A percentile compares a stretch with the other conserved stretches of the same genome.
Evolutionary conservation across 2,113 vertebrate species (phyloP).

Genomic region (Grus americana): DNA sequence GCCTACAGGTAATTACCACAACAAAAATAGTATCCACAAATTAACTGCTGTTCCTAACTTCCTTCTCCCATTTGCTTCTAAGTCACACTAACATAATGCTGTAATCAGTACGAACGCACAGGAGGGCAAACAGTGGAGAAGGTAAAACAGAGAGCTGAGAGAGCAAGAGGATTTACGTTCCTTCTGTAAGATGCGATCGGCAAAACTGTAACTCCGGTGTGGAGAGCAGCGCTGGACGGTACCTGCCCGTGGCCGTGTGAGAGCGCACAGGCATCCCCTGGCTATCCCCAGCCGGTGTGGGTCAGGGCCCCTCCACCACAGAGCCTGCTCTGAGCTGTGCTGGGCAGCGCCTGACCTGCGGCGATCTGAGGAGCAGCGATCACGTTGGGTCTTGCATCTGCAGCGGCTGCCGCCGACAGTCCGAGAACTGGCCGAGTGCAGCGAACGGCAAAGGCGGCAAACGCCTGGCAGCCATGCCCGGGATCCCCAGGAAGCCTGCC

Average conservation of each 20-base stretch:
- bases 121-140: not conserved
- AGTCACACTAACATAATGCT: not conserved
- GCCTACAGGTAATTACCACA: slow-evolving; percentile 6
- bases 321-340: no score
- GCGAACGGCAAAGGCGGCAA: not conserved
- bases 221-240: not conserved
- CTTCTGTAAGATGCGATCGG: not conserved
- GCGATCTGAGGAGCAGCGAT: not conserved
- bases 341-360: not conserved
- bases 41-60: not conserved
- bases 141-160: not conserved
- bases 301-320: not conserved
- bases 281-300: not conserved
- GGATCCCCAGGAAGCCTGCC: fast-evolving
- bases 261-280: not conserved
- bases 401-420: fast-evolving
- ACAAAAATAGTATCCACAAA: slow-evolving; percentile 27
- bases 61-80: slow-evolving; percentile 26
- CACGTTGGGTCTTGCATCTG: not conserved
- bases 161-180: not conserved
- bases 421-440: fast-evolving
- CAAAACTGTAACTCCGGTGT: fast-evolving
- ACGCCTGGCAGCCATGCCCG: fast-evolving
- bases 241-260: fast-evolving
- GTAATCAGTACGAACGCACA: not conserved